phyloP scores from a whole-genome alignment of 2,888 invertebrate genomes.

The Panzeria rudis region DNA sequence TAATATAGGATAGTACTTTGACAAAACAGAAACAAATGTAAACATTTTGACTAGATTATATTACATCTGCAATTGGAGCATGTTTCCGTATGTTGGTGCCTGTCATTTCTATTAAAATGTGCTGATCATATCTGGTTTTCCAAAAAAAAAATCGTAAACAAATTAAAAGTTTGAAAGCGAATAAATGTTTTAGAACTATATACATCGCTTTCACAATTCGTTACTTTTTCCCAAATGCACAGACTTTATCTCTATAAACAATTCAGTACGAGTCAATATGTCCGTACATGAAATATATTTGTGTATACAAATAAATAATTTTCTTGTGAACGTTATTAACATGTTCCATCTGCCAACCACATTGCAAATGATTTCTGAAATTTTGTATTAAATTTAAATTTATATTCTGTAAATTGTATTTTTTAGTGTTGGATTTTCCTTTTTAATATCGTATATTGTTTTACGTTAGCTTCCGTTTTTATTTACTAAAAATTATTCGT shows the following conservation, averaged over 20 bases:
- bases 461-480: constrained; percentile 27
- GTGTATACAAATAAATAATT: constrained; percentile 25
- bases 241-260: constrained; percentile 22
- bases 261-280: constrained; percentile 15
- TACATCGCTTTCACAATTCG: constrained; percentile 20
- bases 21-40: constrained; percentile 3
- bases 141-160: constrained; percentile 4
- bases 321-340: constrained; percentile 41
- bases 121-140: constrained; percentile 23
- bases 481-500: background rate
- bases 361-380: constrained; percentile 55
- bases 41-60: constrained; percentile 38
- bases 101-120: constrained; percentile 42
- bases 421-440: background rate
- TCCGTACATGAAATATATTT: background rate
- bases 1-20: background rate
- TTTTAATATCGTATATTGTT: background rate
- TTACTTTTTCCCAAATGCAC: constrained; percentile 24
- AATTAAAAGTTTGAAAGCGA: constrained; percentile 6
- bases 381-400: constrained; percentile 9
- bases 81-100: constrained; percentile 53
- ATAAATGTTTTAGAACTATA: constrained; percentile 44
- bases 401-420: background rate
- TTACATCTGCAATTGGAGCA: constrained; percentile 49
- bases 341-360: constrained; percentile 64